These are phyloP conservation scores for Arremon brunneinucha DNA, from an alignment of 2,797 vertebrate genomes.

Conservation along the genomic window DNA sequence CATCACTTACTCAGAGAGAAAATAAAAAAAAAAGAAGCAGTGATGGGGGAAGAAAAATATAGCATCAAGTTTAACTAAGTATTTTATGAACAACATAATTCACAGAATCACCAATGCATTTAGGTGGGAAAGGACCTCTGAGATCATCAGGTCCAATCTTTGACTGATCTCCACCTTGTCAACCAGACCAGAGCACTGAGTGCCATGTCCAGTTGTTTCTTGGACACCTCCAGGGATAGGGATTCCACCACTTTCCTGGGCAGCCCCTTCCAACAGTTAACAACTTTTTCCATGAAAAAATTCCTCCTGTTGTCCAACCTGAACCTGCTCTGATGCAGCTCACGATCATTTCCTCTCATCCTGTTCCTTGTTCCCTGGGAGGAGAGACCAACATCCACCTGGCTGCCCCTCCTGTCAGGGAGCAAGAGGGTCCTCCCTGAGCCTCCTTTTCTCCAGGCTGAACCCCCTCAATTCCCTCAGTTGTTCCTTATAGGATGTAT, in stretches of 20 bases:
- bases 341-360: background rate
- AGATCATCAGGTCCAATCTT: background rate
- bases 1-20: background rate
- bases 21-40: accelerated
- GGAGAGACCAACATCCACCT: background rate
- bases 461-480: too few species aligned
- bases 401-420: background rate
- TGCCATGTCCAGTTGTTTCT: accelerated
- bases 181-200: background rate
- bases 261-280: background rate
- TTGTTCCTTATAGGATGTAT: too few species aligned
- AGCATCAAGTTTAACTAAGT: background rate
- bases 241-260: background rate
- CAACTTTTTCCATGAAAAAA: background rate
- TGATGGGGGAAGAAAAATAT: accelerated
- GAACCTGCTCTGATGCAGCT: background rate
- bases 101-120: background rate
- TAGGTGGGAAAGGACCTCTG: background rate
- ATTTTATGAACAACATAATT: background rate
- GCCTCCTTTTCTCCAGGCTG: background rate
- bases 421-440: background rate
- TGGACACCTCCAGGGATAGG: background rate
- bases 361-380: background rate
- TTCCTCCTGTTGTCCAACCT: background rate
- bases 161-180: background rate